Evolutionary conservation across 2,797 vertebrate species (phyloP), one percentile per base, ranked within the genome.

Genomic region (Takifugu ocellatus): DNA sequence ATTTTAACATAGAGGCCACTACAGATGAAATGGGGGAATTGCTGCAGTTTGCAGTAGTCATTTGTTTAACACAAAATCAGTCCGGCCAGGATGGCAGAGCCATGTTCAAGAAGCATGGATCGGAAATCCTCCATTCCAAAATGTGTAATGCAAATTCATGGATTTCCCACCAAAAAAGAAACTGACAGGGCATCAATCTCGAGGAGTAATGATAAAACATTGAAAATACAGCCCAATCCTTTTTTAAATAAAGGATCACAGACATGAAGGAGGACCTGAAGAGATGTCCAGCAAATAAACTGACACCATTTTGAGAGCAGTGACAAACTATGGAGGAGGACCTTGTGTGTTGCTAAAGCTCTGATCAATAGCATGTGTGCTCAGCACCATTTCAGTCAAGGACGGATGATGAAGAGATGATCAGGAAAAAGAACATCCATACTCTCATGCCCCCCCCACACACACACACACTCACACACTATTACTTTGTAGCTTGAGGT

Each of bases 301-400:
- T 73, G 69, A 78, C 75, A 82, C 72, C 74, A 79, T 79, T 81
- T 82, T 82, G 68, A 72, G 59, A 75, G 53, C 25, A 61, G 27
- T 54, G 46, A 65, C 42, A 71, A 75, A 56, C 5, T 59, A 68
- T 78, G 75, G 72, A 49, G 68, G 68, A 66, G 63, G 61, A 52
- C 48, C 52, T 49, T 33, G 25, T 17, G 63, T 50, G 46, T 27
- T 63, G 64, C 61, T 11, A 1, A 0, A 49, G 68, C 61, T 47
- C 39, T 46, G 56, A 83, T 89, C 82, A 73, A 86, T 86, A 83
- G 17, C 49, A 29, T 50, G 66, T 63, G 47, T 62, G 47, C 63
- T 68, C 27, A 43, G 44, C 61, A 54, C 24, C 56, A 58, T 69
- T 73, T n/a, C 45, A 70, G 56, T 78, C 73, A 83, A 81, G 73